Base-by-base conservation (phyloP, 2,888 invertebrate species). In the Calephelis perditalis region DNA sequence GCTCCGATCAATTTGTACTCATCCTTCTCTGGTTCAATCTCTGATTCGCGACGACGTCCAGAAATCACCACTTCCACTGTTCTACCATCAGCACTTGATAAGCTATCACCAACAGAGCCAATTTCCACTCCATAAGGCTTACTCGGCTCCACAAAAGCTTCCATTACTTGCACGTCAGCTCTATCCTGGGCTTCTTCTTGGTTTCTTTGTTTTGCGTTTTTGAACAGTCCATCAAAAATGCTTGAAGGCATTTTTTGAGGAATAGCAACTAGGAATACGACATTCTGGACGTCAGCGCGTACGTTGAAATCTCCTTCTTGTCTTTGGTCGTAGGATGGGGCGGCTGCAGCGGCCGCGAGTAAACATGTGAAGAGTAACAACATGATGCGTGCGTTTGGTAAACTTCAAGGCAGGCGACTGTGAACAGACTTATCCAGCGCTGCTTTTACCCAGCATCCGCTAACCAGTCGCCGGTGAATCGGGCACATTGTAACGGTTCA, bases 261-360 rank as follows among this genome's bases (percentile, higher is more conserved):
- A 35, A 93, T 82, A 0, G 94, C 92, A n/a, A 95, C 78, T 37
- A 96, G 78, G 58, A 96, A 82, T 66, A 96, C 86, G 66, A 96
- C 92, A 73, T 96, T 96, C 67, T 95, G 93, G 9, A 96, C 82
- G 76, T 95, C 94, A 0, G 95, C 94, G 58, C 93, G 92, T 10
- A 95, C 91, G 79, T 96, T 96, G 65, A 92, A 77, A 3, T 94
- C 92, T n/a, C 96, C 96, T 62, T 95, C 94, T 78, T 96, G 96
- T 0, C 95, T 91, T 74, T 96, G 95, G 77, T 96, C 94, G 84
- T 93, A 93, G 47, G 73, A 77, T 56, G 81, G 74, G 61, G 74
- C 70, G 61, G 80, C 77, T 67, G 82, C 77, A 68, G 77, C 77
- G 65, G 75, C 79, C 63, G 73, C 71, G 63, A 86, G 61, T 49